These are phyloP conservation scores for Echinops telfairi DNA, from an alignment of 2,113 vertebrate genomes.

Conservation along the genomic window DNA sequence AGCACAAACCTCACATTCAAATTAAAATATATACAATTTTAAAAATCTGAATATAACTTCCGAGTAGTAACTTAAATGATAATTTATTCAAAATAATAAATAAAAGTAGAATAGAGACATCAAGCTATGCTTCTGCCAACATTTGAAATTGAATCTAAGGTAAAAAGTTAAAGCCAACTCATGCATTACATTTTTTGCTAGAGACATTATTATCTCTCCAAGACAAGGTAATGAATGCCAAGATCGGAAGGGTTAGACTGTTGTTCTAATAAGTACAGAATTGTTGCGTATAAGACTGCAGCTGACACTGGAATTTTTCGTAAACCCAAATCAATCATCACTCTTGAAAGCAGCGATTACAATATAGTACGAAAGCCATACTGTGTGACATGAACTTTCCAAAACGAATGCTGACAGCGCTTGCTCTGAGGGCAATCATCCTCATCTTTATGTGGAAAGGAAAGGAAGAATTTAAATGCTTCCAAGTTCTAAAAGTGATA, in stretches of 20 bases:
- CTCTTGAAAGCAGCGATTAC: slow-evolving; percentile 57
- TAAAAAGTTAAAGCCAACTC: slow-evolving; percentile 30
- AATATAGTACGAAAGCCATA: slow-evolving; percentile 69
- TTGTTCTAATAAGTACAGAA: slow-evolving; percentile 59
- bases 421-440: slow-evolving; percentile 35
- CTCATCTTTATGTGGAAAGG: neutral
- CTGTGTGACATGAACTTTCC: slow-evolving; percentile 46
- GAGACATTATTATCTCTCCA: slow-evolving; percentile 1
- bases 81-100: neutral
- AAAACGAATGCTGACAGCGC: slow-evolving; percentile 56
- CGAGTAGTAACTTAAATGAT: neutral
- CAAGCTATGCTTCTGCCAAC: neutral
- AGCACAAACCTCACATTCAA: neutral
- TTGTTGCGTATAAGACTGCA: slow-evolving; percentile 65
- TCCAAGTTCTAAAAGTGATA: slow-evolving; percentile 33
- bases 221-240: slow-evolving; percentile 32
- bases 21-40: too few species aligned
- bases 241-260: neutral
- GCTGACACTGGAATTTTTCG: slow-evolving; percentile 68
- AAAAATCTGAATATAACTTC: too few species aligned
- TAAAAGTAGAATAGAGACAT: neutral
- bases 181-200: slow-evolving; percentile 30
- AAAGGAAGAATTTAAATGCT: neutral
- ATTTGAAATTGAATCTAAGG: slow-evolving; percentile 5
- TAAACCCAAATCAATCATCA: slow-evolving; percentile 65